Percentiles rank a stretch among this genome's conserved stretches.
These are phyloP conservation scores for Brachionus calyciflorus DNA, from an alignment of 1,140 invertebrate genomes.

Conservation along the genomic window DNA sequence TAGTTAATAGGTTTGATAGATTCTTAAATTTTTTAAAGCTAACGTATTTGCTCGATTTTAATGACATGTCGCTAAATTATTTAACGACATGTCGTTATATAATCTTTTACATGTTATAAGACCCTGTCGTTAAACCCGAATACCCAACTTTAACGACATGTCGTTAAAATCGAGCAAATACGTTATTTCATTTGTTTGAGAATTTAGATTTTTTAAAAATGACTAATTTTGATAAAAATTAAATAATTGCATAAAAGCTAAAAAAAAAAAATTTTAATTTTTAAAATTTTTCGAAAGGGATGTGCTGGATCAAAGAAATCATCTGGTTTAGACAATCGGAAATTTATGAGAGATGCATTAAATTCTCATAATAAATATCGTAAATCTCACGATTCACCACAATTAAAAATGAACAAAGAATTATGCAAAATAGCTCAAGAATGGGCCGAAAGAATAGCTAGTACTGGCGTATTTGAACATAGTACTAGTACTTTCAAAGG, in stretches of 20 bases:
- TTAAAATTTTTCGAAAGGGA: not conserved
- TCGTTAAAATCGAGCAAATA: no score
- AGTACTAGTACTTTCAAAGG: constrained; percentile 55
- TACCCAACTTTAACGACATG: no score
- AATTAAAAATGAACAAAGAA: constrained; percentile 69
- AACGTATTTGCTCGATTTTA: no score
- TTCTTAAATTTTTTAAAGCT: no score
- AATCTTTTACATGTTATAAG: no score
- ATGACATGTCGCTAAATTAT: no score
- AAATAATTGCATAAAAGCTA: not conserved
- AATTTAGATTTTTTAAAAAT: no score
- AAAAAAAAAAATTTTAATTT: not conserved
- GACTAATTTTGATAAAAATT: no score
- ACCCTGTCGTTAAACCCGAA: no score
- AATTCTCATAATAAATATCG: constrained; percentile 75
- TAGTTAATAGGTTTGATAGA: no score
- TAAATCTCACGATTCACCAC: constrained; percentile 69
- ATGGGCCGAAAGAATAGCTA: constrained; percentile 74
- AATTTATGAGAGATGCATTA: constrained; percentile 25
- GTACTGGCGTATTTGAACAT: constrained; percentile 70
- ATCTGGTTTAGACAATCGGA: not conserved
- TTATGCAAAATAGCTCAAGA: constrained; percentile 68
- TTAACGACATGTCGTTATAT: no score
- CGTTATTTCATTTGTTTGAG: no score
- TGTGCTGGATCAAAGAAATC: not conserved